Percentiles rank a stretch among this genome's conserved stretches.
These are phyloP conservation scores for Muntiacus muntjak DNA, from an alignment of 2,113 vertebrate genomes.

Conservation along the genomic window DNA sequence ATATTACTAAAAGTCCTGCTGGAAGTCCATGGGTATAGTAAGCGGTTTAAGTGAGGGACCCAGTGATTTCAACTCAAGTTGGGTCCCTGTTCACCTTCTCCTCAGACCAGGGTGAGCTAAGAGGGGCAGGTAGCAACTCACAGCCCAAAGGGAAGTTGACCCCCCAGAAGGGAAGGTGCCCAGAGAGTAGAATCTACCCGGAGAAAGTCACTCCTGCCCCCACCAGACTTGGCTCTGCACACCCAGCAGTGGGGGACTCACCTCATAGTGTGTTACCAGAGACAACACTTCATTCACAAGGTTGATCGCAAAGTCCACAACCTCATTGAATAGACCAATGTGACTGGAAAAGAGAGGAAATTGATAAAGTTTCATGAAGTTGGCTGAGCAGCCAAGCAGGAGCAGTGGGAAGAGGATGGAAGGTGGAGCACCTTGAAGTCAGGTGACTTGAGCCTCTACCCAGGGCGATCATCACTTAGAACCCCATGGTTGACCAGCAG, in stretches of 20 bases:
- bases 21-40: too few relatives aligned
- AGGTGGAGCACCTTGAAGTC: neutral
- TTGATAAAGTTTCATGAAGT: neutral
- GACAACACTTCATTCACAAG: fast-evolving
- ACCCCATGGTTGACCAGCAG: neutral
- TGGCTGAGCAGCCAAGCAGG: fast-evolving
- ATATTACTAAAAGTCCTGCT: too few relatives aligned
- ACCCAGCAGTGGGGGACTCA: neutral
- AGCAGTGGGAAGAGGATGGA: fast-evolving
- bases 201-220: fast-evolving
- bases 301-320: fast-evolving
- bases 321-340: fast-evolving
- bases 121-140: neutral
- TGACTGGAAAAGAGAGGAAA: neutral
- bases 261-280: fast-evolving
- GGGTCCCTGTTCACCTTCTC: neutral
- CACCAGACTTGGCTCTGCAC: neutral
- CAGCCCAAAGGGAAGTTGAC: neutral
- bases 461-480: neutral
- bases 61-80: too few relatives aligned
- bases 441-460: neutral
- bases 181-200: neutral
- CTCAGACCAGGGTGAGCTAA: neutral
- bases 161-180: neutral
- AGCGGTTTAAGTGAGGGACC: too few relatives aligned